phyloP scores from a whole-genome alignment of 2,797 vertebrate species.

The Sparus aurata region DNA sequence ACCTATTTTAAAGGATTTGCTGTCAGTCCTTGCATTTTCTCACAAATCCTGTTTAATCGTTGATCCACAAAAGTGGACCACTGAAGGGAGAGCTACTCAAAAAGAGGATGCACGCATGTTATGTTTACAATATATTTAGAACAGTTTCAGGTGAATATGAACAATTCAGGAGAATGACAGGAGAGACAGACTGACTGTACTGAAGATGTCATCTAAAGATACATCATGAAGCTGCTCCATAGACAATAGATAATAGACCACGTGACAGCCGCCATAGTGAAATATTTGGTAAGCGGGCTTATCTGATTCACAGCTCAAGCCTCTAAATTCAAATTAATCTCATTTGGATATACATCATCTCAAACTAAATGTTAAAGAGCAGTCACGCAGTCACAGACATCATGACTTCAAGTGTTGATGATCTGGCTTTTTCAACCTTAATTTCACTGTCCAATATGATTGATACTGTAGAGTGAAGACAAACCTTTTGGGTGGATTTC shows the following conservation, averaged over 20 bases:
- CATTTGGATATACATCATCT: conserved; percentile 33
- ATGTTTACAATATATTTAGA: not conserved
- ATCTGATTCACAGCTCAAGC: conserved; percentile 24
- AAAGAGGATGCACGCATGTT: not conserved
- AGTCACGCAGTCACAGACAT: not conserved
- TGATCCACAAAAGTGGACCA: not conserved
- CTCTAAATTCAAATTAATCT: conserved; percentile 39
- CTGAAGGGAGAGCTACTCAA: not conserved
- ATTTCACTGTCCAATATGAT: not conserved
- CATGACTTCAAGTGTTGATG: not conserved
- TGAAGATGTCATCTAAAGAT: conserved; percentile 4
- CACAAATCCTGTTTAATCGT: not conserved
- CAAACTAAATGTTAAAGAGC: not conserved
- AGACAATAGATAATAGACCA: conserved; percentile 3
- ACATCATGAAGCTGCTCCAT: not conserved
- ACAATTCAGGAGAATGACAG: not conserved
- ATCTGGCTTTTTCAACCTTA: not conserved
- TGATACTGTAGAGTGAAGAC: not conserved
- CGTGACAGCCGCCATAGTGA: not conserved
- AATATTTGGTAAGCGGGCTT: conserved; percentile 15
- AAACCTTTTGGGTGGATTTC: not conserved
- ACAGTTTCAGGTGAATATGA: not conserved
- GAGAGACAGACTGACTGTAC: not conserved
- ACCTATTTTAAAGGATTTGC: not conserved
- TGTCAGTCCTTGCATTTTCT: not conserved